phyloP scores from a whole-genome alignment of 2,113 vertebrate genomes.

The Agelaius tricolor region DNA sequence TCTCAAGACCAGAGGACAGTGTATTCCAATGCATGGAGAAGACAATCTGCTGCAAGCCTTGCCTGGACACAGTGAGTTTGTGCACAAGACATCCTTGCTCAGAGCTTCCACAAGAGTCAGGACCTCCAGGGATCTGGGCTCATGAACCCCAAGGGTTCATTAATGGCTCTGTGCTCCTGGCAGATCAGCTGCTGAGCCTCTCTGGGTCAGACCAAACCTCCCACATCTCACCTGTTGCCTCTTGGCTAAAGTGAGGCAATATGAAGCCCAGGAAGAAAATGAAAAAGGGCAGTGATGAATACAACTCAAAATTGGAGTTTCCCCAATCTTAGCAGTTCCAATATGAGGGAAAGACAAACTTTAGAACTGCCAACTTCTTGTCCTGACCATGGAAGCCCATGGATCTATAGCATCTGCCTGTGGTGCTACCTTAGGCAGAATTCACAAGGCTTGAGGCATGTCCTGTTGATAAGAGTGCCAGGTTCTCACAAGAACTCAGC shows the following conservation, averaged over 20 bases:
- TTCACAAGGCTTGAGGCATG: not conserved
- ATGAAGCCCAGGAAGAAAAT: not conserved
- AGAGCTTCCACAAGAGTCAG: not conserved
- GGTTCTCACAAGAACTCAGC: not conserved
- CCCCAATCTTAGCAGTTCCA: not conserved
- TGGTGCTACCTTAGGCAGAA: not conserved
- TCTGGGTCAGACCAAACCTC: not conserved
- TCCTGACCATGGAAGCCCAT: not conserved
- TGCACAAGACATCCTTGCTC: not conserved
- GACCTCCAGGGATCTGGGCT: not conserved
- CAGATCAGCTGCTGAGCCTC: not conserved
- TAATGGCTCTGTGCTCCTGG: not conserved
- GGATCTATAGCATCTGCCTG: not conserved
- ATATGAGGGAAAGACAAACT: not conserved
- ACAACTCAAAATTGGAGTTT: not conserved
- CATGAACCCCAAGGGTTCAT: not conserved
- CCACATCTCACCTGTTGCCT: not conserved
- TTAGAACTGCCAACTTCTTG: not conserved
- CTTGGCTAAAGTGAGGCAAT: not conserved
- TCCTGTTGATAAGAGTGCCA: not conserved
- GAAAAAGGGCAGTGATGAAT: not conserved
- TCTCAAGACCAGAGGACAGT: not conserved
- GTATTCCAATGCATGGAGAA: not conserved
- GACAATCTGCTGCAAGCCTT: not conserved
- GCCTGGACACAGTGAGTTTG: rapidly evolving